A percentile compares a stretch with the other conserved stretches of the same genome.
Conservation (phyloP, 1,140 invertebrate genomes). For the Platyscapa corneri region DNA sequence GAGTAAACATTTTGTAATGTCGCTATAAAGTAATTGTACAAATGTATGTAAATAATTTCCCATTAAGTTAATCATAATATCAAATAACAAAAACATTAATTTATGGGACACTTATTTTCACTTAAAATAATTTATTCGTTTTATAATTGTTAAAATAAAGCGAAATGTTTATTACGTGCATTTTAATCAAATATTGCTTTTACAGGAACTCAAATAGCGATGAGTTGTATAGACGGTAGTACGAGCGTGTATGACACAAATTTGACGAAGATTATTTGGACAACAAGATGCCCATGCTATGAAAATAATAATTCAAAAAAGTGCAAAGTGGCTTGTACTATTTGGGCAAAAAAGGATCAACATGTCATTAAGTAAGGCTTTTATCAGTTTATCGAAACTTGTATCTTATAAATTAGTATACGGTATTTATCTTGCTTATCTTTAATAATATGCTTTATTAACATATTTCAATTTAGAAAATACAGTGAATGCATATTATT, state of each 20-base stretch:
- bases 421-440: not conserved
- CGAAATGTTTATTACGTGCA: too few relatives aligned
- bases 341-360: slow-evolving; percentile 57
- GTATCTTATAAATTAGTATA: not conserved
- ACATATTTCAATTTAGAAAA: not conserved
- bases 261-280: slow-evolving; percentile 1
- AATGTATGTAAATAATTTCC: too few relatives aligned
- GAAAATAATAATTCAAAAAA: not conserved
- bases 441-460: not conserved
- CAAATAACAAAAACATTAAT: too few relatives aligned
- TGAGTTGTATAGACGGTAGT: slow-evolving; percentile 30
- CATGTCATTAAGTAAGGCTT: slow-evolving; percentile 57
- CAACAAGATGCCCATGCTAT: not conserved
- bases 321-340: slow-evolving; percentile 50
- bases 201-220: slow-evolving; percentile 13
- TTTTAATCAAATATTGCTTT: not conserved
- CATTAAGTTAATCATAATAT: too few relatives aligned
- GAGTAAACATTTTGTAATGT: too few relatives aligned
- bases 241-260: slow-evolving; percentile 7
- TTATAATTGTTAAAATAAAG: not conserved
- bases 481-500: not conserved
- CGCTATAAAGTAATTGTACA: too few relatives aligned
- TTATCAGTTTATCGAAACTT: not conserved
- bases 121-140: too few relatives aligned
- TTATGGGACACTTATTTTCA: too few relatives aligned